phyloP scores from a whole-genome alignment of 2,888 invertebrate species.

The Eupithecia subumbrata region DNA sequence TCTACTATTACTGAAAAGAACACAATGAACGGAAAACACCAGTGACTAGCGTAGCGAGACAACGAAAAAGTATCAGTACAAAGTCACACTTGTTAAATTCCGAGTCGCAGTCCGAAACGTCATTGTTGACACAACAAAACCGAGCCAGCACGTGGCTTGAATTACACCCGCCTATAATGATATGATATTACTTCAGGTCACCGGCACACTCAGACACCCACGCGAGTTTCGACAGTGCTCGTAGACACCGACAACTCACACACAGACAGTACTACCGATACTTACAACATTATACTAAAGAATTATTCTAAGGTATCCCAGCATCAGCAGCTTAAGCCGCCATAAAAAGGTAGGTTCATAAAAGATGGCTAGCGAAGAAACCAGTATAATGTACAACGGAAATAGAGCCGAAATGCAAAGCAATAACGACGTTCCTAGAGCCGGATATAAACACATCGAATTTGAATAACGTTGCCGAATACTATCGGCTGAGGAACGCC shows the following conservation, averaged over 20 bases:
- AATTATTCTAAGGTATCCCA: not conserved
- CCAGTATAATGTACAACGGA: conserved; percentile 1
- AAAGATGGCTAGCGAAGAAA: not conserved
- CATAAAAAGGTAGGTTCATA: not conserved
- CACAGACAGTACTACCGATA: not conserved
- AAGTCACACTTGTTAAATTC: conserved; percentile 16
- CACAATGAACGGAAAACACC: not conserved
- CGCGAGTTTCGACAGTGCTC: conserved; percentile 8
- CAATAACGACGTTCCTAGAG: conserved; percentile 23
- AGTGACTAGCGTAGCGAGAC: not conserved
- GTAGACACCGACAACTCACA: conserved; percentile 8
- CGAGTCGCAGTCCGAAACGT: conserved; percentile 14
- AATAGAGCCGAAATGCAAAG: conserved; percentile 2
- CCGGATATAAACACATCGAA: conserved; percentile 27
- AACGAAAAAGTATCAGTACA: conserved; percentile 21
- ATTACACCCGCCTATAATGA: conserved; percentile 29
- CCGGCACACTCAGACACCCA: conserved; percentile 29
- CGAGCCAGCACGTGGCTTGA: conserved; percentile 42
- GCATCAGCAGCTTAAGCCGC: not conserved
- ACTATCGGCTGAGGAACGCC: conserved; percentile 11
- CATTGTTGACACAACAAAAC: conserved; percentile 45
- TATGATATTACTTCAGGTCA: conserved; percentile 33
- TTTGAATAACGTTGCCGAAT: conserved; percentile 20
- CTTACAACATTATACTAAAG: not conserved
- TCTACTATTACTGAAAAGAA: not conserved